Evolutionary conservation across 2,797 vertebrate genomes (phyloP), one percentile per base, ranked within the genome.

Genomic region (Diplodus puntazzo): DNA sequence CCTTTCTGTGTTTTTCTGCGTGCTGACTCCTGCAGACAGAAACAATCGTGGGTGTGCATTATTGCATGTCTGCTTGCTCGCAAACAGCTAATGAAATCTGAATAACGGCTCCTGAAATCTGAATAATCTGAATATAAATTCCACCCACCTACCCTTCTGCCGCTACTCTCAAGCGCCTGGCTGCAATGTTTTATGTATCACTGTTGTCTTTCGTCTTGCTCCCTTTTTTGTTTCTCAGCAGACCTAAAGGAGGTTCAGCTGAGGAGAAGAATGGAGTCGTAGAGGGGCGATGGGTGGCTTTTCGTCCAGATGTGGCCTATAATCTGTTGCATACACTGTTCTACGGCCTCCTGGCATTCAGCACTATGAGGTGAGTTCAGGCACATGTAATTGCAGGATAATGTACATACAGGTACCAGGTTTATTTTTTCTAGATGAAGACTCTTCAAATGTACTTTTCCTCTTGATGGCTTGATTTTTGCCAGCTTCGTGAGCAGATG

Each of bases 351-450:
- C 91, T 99, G 85, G 97, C 97, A 11, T 91, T 98, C 92, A 98
- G 97, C 91, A 99, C 97, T 8, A 99, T 99, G 98, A 98, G 98
- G 98, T 99, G 80, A 92, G 85, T 52, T 27, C 64, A n/a, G 17
- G 45, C 50, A 30, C 57, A n/a, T 11, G 23, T 57, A 64, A 64
- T 59, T 50, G 25, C 48, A 55, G 43, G n/a, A 39, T 81, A 21
- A 66, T 55, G 42, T 20, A 8, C 69, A 60, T 0, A 46, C 49
- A 4, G 50, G 45, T 42, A 23, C 3, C 27, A 30, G 43, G 11
- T 45, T 58, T n/a, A 23, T 46, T 43, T 68, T 34, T 34, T 61
- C 46, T 17, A 66, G 45, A n/a, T 1, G 9, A 45, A 18, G 0
- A 17, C 55, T 54, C 79, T 79, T 52, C 49, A 68, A 7, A 77